Percentiles rank a stretch among this genome's conserved stretches.
Conservation (phyloP, 35 echinoderm and acorn worm genomes). For the Eucidaris tribuloides region DNA sequence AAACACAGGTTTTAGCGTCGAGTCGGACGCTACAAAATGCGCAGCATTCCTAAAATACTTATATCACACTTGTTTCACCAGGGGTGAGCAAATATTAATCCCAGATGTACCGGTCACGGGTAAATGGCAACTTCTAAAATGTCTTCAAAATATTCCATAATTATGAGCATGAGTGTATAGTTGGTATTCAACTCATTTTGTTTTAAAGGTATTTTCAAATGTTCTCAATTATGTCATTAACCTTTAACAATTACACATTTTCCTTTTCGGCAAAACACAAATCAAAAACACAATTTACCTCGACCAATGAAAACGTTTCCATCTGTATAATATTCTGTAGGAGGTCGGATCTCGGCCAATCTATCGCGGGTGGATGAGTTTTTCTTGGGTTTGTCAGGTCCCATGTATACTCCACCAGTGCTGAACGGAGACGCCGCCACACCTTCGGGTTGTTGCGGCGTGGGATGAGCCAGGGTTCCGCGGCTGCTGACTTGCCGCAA, state of each 20-base stretch:
- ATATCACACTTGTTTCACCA: no score
- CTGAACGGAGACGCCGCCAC: neutral
- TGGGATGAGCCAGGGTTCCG: conserved; percentile 4
- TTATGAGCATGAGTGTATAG: neutral
- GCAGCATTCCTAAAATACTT: no score
- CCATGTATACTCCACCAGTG: neutral
- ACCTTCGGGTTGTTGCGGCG: neutral
- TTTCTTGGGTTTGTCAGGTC: neutral
- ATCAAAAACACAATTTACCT: neutral
- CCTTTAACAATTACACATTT: no score
- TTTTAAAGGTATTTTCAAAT: no score
- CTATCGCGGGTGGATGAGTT: neutral
- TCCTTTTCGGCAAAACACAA: neutral
- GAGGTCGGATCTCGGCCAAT: conserved; percentile 6
- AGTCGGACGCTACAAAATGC: no score
- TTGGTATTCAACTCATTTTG: neutral
- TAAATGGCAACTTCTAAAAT: neutral
- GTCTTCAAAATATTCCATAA: neutral
- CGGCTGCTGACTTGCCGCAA: neutral
- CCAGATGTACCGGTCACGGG: neutral
- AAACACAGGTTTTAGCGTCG: no score
- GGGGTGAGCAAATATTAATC: no score
- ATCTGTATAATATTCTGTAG: conserved; percentile 1
- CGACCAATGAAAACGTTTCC: conserved; percentile 17
- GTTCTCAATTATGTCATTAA: neutral